Percentiles rank a stretch among this genome's conserved stretches.
Evolutionary conservation across 1,140 invertebrate species (phyloP).

Genomic region (Acromyrmex heyeri): DNA sequence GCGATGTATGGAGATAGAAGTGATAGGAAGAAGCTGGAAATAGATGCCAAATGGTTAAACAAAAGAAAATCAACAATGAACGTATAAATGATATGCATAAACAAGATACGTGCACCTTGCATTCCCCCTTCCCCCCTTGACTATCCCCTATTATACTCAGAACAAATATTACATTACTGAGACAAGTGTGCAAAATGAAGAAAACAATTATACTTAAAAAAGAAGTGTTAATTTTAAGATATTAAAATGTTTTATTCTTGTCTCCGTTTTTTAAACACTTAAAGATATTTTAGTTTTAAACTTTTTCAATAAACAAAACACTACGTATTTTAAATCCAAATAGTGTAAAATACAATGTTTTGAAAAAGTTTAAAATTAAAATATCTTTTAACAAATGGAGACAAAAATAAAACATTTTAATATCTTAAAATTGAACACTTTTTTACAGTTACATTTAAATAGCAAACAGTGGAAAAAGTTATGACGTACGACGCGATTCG

Average conservation of each 20-base stretch:
- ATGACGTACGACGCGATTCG: not conserved
- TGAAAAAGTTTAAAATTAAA: too few relatives aligned
- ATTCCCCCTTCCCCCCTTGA: not conserved
- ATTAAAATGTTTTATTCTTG: too few relatives aligned
- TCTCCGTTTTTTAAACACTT: too few relatives aligned
- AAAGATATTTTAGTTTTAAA: too few relatives aligned
- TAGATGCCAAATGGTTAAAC: constrained; percentile 42
- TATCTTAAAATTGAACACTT: too few relatives aligned
- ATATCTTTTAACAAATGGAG: too few relatives aligned
- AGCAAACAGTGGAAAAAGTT: not conserved
- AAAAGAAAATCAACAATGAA: constrained; percentile 25
- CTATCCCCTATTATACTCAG: not conserved
- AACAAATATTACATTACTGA: not conserved
- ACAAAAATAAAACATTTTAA: too few relatives aligned
- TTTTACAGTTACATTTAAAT: not conserved
- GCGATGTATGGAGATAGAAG: constrained; percentile 8
- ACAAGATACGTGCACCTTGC: not conserved
- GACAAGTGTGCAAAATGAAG: not conserved
- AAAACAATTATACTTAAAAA: not conserved
- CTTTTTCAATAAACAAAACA: too few relatives aligned
- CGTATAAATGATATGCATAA: not conserved
- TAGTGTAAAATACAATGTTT: too few relatives aligned
- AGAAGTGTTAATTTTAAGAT: too few relatives aligned
- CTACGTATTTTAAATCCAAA: too few relatives aligned
- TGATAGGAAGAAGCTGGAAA: constrained; percentile 1